Base-by-base conservation (phyloP, 2,888 invertebrate genomes). In the Rhagophthalmus giganteus region DNA sequence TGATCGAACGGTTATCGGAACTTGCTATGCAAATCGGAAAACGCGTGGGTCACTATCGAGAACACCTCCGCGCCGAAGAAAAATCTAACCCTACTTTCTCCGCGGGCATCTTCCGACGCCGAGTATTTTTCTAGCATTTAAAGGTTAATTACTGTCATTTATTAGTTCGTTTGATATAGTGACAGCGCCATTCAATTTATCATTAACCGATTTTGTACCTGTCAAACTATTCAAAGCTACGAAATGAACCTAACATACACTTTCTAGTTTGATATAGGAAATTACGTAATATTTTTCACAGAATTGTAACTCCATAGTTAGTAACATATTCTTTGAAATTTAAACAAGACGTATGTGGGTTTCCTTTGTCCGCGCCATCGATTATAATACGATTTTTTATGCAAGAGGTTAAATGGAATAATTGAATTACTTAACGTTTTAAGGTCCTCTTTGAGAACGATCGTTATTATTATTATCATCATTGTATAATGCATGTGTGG, bases 111-210 rank as follows among this genome's bases (percentile, higher is more conserved):
- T 33, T 38, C 37, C 13, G 38, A 39, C 44, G 24, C 38, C 49
- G 25, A 31, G 26, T 40, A 50, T 42, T 42, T 50, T 44, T 30
- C 12, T 50, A 48, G 37, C 42, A 44, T 50, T 50, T 33, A 51
- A 51, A 51, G 38, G 51, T 51, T 51, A 51, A 51, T 51, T 51
- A 47, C 39, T 45, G 34, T 45, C 45, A 37, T 35, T 51, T 51
- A 51, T 51, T 51, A 40, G 51, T 45, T 51, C 51, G 32, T 51
- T 51, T 46, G 39, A 39, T 45, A 28, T 11, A 45, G 39, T 45
- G 51, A 45, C 51, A 51, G 51, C 26, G 16, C 15, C 25, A 51
- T 51, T 41, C 52, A 47, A 52, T 52, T 52, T 30, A 52, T 47
- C 47, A 52, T 41, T 47, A 47, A 38, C 37, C 12, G 45, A 38